Evolutionary conservation across 1,140 invertebrate species (phyloP).

Genomic region (Drosophila oshimai): DNA sequence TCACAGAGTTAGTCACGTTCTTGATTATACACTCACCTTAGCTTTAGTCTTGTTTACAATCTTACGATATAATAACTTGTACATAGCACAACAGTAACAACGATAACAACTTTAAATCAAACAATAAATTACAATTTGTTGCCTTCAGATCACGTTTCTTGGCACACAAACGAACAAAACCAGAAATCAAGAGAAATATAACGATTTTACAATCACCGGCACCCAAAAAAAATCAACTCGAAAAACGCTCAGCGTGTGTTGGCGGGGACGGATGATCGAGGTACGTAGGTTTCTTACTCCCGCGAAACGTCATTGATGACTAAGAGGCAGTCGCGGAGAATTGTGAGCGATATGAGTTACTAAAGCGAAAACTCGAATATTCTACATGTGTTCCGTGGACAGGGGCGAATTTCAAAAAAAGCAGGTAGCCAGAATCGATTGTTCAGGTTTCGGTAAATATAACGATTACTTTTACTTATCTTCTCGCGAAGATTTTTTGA

Average conservation of each 20-base stretch:
- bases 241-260: slow-evolving; percentile 21
- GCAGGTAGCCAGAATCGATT: too few relatives aligned
- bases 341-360: slow-evolving; percentile 8
- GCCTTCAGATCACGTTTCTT: slow-evolving; percentile 10
- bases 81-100: slow-evolving; percentile 39
- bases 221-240: slow-evolving; percentile 5
- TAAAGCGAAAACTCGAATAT: slow-evolving; percentile 4
- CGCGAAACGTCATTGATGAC: slow-evolving; percentile 69
- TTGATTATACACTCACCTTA: slow-evolving; percentile 45
- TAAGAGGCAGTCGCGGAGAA: slow-evolving; percentile 30
- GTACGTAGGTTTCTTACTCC: slow-evolving; percentile 7
- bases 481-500: too few relatives aligned
- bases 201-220: background rate
- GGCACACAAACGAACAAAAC: slow-evolving; percentile 12
- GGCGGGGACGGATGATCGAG: background rate
- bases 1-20: slow-evolving; percentile 4
- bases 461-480: background rate
- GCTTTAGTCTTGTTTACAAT: slow-evolving; percentile 48
- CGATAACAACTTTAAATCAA: slow-evolving; percentile 13
- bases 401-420: slow-evolving; percentile 7
- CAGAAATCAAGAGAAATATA: slow-evolving; percentile 3
- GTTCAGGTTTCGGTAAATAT: too few relatives aligned
- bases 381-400: slow-evolving; percentile 25
- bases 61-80: slow-evolving; percentile 53
- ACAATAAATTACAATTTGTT: slow-evolving; percentile 21